Evolutionary conservation across 2,797 vertebrate genomes (phyloP), one percentile per base, ranked within the genome.

Genomic region (Benthosema pterotum): DNA sequence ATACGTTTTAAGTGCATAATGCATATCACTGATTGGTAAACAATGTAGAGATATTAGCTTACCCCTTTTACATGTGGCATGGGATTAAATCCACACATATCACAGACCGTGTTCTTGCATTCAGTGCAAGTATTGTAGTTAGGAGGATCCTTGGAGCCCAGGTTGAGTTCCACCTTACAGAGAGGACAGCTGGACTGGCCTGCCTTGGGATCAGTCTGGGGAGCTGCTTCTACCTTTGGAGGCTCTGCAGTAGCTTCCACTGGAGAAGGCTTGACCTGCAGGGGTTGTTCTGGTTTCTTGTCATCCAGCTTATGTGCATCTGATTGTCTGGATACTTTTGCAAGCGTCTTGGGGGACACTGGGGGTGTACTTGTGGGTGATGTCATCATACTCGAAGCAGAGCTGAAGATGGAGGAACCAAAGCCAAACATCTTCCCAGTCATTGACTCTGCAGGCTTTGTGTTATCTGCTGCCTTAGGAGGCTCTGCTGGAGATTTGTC

Each of bases 81-180:
- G 0, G 95, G 95, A 83, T 96, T 96, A 93, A 98, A 98, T 91
- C 96, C 97, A 95, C 97, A 99, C 51, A 94, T 93, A 64, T 93
- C 96, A 83, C 97, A 99, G 53, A 97, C 96, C 28, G 82, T 85
- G 0, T 83, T 89, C 86, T 95, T 95, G 91, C 97, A 99, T 80
- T 95, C 92, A 0, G 97, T 98, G 75, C 97, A 99, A 0, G 87
- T 95, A 67, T 88, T 97, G 71, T 93, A 98, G 88, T 97, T 97
- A 11, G 93, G 88, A 42, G 88, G 84, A 65, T 94, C 93, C 74
- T 88, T 84, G 63, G 93, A 92, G 63, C 79, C 92, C 67, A 89
- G 43, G 58, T 93, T 97, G 60, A 98, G 90, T 63, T 87, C 78
- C 43, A 87, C 91, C 89, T 96, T 96, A 84, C 97, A 99, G 28